These are phyloP conservation scores for Pherbina coryleti DNA, from an alignment of 2,888 invertebrate genomes.

Conservation along the genomic window DNA sequence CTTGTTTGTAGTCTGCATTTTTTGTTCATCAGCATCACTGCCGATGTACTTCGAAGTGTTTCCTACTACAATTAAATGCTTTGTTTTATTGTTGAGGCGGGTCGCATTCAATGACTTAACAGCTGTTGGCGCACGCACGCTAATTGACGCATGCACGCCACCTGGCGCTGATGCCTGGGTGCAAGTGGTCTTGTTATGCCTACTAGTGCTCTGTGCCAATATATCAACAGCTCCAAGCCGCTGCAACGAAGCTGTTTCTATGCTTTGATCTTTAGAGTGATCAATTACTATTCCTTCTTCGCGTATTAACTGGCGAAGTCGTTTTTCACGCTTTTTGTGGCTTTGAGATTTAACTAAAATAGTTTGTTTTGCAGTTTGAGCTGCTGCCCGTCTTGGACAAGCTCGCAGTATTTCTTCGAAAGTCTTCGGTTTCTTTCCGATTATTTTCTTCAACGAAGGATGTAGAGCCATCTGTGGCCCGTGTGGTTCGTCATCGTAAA, in stretches of 20 bases:
- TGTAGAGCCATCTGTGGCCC: slow-evolving; percentile 75
- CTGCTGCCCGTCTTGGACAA: slow-evolving; percentile 70
- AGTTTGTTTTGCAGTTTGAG: slow-evolving; percentile 69
- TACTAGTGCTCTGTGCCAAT: too few relatives aligned
- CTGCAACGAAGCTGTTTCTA: not conserved
- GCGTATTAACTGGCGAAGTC: slow-evolving; percentile 59
- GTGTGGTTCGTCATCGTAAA: slow-evolving; percentile 56
- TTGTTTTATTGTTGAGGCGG: slow-evolving; percentile 70
- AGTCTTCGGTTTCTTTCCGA: slow-evolving; percentile 74
- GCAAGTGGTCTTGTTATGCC: slow-evolving; percentile 6
- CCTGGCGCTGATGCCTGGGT: not conserved
- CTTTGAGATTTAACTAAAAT: slow-evolving; percentile 61
- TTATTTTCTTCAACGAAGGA: slow-evolving; percentile 81
- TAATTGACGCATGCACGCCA: too few relatives aligned
- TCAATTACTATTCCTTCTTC: slow-evolving; percentile 63
- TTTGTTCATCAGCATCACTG: slow-evolving; percentile 70
- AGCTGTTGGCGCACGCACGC: not conserved
- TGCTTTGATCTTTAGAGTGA: slow-evolving; percentile 53
- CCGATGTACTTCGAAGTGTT: slow-evolving; percentile 89
- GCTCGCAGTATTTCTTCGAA: slow-evolving; percentile 71
- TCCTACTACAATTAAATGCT: slow-evolving; percentile 72
- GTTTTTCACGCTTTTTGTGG: slow-evolving; percentile 59
- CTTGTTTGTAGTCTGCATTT: slow-evolving; percentile 72
- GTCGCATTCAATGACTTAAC: slow-evolving; percentile 45
- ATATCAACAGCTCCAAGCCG: too few relatives aligned